A percentile compares a stretch with the other conserved stretches of the same genome.
Evolutionary conservation across 2,113 vertebrate species (phyloP).

Genomic region (Oncorhynchus gorbuscha): DNA sequence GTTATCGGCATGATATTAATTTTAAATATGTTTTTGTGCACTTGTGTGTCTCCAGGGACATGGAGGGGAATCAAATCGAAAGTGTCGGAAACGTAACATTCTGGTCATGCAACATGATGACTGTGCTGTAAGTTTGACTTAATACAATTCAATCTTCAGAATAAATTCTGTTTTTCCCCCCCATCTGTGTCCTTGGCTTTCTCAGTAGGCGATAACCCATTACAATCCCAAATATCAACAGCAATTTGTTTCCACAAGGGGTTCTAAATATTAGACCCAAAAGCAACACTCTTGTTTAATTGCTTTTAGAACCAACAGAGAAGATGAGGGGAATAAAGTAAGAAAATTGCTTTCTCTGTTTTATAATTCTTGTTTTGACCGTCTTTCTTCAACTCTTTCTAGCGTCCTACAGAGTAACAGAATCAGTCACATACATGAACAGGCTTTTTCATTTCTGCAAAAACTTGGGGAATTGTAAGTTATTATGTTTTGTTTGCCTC

Average conservation of each 20-base stretch:
- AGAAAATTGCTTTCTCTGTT: not conserved
- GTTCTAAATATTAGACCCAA: not conserved
- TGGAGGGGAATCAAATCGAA: slow-evolving; percentile 91
- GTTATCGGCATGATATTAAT: not conserved
- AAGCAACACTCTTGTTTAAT: not conserved
- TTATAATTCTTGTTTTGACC: not conserved
- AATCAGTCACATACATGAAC: slow-evolving; percentile 83
- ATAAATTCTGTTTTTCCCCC: not conserved
- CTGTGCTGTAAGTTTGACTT: slow-evolving; percentile 88
- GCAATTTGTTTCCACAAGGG: not conserved
- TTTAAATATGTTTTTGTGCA: slow-evolving; percentile 10
- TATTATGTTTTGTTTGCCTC: slow-evolving; percentile 1
- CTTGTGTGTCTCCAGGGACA: slow-evolving; percentile 75
- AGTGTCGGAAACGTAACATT: slow-evolving; percentile 86
- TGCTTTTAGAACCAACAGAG: not conserved
- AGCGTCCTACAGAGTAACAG: slow-evolving; percentile 88
- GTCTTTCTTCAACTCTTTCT: slow-evolving; percentile 39
- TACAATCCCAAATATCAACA: not conserved
- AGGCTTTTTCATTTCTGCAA: slow-evolving; percentile 84
- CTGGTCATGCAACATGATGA: slow-evolving; percentile 85
- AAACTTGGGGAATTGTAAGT: slow-evolving; percentile 93
- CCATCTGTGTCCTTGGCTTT: not conserved
- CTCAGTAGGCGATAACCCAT: too few species aligned
- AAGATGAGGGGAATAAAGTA: not conserved
- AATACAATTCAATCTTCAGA: not conserved